Conservation (phyloP, 92 coral and sea anemone genomes). For the Pocillopora meandrina region DNA sequence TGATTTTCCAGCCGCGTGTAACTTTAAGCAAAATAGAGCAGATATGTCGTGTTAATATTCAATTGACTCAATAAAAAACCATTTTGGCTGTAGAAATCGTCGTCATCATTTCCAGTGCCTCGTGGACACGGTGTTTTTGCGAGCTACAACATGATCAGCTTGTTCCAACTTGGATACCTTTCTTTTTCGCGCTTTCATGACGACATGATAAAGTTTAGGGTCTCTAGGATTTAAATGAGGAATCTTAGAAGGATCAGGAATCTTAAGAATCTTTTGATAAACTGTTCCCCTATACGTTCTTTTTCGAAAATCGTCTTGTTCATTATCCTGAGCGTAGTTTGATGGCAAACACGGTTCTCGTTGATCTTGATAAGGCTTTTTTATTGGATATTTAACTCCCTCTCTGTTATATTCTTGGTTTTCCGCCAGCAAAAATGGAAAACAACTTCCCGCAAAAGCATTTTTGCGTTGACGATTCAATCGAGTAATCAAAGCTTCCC, state of each 20-base stretch:
- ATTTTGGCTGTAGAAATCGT: not conserved
- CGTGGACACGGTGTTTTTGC: conserved; percentile 45
- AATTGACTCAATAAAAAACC: not conserved
- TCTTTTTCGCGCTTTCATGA: conserved; percentile 27
- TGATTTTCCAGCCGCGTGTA: not conserved
- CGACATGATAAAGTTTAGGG: conserved; percentile 48
- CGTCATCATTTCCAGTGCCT: conserved; percentile 41
- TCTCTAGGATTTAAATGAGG: conserved; percentile 38
- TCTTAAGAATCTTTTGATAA: conserved; percentile 36
- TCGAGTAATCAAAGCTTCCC: conserved; percentile 14
- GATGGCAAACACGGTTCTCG: not conserved
- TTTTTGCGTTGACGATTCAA: conserved; percentile 15
- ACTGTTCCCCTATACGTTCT: conserved; percentile 35
- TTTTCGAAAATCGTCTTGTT: not conserved
- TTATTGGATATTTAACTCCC: not conserved
- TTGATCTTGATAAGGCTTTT: not conserved
- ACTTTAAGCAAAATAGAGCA: not conserved
- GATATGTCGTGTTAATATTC: too few species aligned
- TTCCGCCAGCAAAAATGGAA: conserved; percentile 54
- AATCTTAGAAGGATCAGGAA: conserved; percentile 35
- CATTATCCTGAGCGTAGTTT: not conserved
- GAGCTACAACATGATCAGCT: conserved; percentile 29
- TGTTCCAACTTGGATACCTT: conserved; percentile 12
- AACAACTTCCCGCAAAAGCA: conserved; percentile 47
- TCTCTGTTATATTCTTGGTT: not conserved